phyloP scores from a whole-genome alignment of 2,113 vertebrate genomes.

The Mus spicilegus region DNA sequence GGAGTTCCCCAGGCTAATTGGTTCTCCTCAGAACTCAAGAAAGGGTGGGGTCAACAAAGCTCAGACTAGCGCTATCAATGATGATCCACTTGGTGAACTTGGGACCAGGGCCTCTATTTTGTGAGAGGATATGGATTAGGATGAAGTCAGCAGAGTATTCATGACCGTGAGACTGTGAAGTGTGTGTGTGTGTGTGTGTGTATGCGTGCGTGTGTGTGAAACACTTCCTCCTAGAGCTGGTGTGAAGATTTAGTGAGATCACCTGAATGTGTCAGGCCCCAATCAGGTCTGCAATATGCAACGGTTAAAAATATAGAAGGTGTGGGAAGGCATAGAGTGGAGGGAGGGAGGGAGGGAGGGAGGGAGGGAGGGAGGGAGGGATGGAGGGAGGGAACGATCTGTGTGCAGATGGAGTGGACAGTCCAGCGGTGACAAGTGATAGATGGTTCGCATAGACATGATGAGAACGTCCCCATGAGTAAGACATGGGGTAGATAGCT shows the following conservation, averaged over 20 bases:
- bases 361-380: not conserved
- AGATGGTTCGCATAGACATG: not conserved
- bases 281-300: constrained; percentile 45
- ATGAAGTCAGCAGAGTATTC: not conserved
- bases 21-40: not conserved
- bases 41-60: not conserved
- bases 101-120: constrained; percentile 19
- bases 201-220: not conserved
- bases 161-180: not conserved
- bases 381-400: not conserved
- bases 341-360: not conserved
- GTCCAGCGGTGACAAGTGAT: not conserved
- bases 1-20: not conserved
- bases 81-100: not conserved
- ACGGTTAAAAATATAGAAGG: constrained; percentile 73
- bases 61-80: not conserved
- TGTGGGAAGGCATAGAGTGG: not conserved
- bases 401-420: not conserved
- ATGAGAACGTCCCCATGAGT: not conserved
- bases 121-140: not conserved
- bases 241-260: constrained; percentile 77
- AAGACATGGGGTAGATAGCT: not conserved
- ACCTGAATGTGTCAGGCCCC: constrained; percentile 69
- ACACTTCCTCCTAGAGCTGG: constrained; percentile 54
- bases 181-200: not conserved